Evolutionary conservation across 2,888 invertebrate genomes (phyloP).

Genomic region (Athripsodes cinereus): DNA sequence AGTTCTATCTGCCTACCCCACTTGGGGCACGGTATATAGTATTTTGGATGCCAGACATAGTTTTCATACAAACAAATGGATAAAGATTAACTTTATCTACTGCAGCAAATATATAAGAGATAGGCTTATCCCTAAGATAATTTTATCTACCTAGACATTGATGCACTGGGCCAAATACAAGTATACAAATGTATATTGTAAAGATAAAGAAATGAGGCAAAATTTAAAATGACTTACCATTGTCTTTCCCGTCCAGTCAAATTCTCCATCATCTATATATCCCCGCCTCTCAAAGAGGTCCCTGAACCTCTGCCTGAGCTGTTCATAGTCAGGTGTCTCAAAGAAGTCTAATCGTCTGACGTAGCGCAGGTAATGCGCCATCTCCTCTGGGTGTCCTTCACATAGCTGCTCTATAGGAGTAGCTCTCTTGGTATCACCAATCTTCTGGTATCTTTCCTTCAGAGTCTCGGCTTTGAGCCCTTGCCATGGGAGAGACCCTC

Average conservation of each 20-base stretch:
- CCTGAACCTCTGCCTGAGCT: conserved; percentile 91
- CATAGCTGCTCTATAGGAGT: conserved; percentile 93
- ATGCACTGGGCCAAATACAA: background rate
- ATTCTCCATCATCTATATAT: conserved; percentile 85
- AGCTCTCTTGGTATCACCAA: conserved; percentile 98
- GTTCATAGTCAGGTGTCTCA: conserved; percentile 99
- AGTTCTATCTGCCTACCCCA: no score
- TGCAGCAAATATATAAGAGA: no score
- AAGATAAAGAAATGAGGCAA: background rate
- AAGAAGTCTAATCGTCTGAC: conserved; percentile 97
- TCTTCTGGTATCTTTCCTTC: conserved; percentile 99
- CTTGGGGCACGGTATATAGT: no score
- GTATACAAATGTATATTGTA: no score
- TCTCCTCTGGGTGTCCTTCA: conserved; percentile 89
- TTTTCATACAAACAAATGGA: no score
- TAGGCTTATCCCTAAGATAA: no score
- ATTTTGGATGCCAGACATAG: no score
- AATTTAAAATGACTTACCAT: conserved; percentile 43
- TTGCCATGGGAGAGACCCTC: conserved; percentile 99
- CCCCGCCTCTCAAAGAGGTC: conserved; percentile 85
- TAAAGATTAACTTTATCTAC: no score
- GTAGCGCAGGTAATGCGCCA: conserved; percentile 96
- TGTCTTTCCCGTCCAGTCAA: conserved; percentile 92
- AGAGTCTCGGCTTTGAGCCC: conserved; percentile 99
- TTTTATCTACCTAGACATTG: no score